Conservation (phyloP, 2,888 invertebrate genomes). For the Ornithoptera priamus region DNA sequence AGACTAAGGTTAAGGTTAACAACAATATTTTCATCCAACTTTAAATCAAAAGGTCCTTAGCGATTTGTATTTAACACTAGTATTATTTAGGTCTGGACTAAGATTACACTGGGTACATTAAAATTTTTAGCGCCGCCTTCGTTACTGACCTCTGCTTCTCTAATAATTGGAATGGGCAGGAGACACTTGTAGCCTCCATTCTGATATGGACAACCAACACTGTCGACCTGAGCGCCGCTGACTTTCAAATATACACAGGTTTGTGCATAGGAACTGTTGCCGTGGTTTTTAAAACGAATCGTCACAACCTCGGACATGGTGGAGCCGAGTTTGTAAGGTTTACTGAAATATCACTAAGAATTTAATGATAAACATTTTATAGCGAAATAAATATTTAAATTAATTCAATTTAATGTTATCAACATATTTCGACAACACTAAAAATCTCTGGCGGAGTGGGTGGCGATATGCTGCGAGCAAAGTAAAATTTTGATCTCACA, state of each 20-base stretch:
- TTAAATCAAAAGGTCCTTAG: neutral
- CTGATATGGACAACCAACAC: neutral
- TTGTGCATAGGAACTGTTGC: conserved; percentile 41
- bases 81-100: neutral
- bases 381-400: too few species aligned
- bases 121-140: neutral
- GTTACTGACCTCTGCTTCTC: conserved; percentile 16
- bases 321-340: conserved; percentile 44
- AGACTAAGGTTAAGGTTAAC: too few species aligned
- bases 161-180: conserved; percentile 14
- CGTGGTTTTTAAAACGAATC: conserved; percentile 45
- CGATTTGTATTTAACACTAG: neutral
- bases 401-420: too few species aligned
- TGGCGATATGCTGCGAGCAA: too few species aligned
- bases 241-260: conserved; percentile 45
- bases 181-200: conserved; percentile 10
- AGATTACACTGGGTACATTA: neutral
- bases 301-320: conserved; percentile 39
- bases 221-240: conserved; percentile 39
- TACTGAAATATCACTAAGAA: conserved; percentile 2
- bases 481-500: too few species aligned
- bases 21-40: too few species aligned
- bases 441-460: too few species aligned
- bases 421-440: too few species aligned
- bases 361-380: too few species aligned